Evolutionary conservation across 2,797 vertebrate genomes (phyloP), one percentile per base, ranked within the genome.

Genomic region (Gallinago nigripennis): DNA sequence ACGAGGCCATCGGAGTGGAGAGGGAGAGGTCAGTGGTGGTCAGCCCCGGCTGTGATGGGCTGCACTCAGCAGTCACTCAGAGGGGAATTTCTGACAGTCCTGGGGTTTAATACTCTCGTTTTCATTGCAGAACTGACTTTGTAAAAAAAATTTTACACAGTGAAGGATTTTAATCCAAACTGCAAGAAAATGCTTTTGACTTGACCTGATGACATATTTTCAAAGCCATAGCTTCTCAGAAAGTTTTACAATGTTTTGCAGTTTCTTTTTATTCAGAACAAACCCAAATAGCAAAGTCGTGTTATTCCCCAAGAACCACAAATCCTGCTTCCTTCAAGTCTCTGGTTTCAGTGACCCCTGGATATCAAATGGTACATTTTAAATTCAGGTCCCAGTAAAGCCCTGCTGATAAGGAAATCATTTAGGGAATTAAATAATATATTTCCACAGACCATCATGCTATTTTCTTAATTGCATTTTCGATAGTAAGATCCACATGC

Each of bases 401-500:
- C 20, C n/a, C 30, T 70, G 39, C 28, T 79, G 48, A 57, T 39
- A 54, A 73, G 16, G 57, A 69, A 69, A 35, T 8, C 8, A 23
- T 33, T 35, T 20, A 39, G 27, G 43, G 27, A 78, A 80, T 53
- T 37, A 88, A 79, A 68, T 9, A 19, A 71, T 51, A 2, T 20
- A 54, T 64, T 90, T 86, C 20, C 12, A 46, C 3, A 12, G 27
- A 66, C 12, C 46, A 33, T n/a, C 1, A 8, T 35, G 60, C 28
- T 72, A 75, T 96, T 95, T 97, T 96, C 86, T 88, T 92, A 94
- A 88, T 75, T 76, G 60, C 31, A 37, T 86, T 97, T 96, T 89
- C 16, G 50, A 83, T 14, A 33, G 48, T 77, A 92, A 90, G 80
- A 92, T 77, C 48, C 51, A 68, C 64, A 69, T 90, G 58, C 84